These are phyloP conservation scores for Xylota sylvarum DNA, from an alignment of 2,888 invertebrate species.

Conservation along the genomic window DNA sequence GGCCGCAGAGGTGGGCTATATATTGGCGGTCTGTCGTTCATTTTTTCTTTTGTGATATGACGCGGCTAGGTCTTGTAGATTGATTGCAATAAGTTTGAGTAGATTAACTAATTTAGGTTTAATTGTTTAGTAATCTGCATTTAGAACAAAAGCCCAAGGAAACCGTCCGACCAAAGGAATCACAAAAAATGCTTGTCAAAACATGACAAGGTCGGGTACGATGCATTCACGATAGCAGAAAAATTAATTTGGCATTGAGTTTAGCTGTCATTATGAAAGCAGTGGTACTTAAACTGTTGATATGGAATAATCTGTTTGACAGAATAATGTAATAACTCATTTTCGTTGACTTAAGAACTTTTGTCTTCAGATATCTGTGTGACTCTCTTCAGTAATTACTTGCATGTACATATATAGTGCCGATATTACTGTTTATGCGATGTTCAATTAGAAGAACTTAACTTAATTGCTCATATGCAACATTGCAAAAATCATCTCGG, in stretches of 20 bases:
- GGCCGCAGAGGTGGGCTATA: constrained; percentile 78
- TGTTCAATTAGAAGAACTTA: too few relatives aligned
- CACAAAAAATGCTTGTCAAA: constrained; percentile 67
- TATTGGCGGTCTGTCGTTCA: constrained; percentile 63
- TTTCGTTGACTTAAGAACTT: too few relatives aligned
- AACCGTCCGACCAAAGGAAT: constrained; percentile 39
- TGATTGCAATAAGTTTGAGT: not conserved
- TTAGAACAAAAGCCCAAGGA: constrained; percentile 27
- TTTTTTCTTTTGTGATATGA: not conserved
- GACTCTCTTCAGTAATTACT: too few relatives aligned
- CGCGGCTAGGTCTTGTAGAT: not conserved
- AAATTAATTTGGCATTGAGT: not conserved
- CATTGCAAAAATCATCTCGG: too few relatives aligned
- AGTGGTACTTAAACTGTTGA: constrained; percentile 15
- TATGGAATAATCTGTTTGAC: not conserved
- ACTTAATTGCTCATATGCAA: too few relatives aligned
- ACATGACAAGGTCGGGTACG: constrained; percentile 46
- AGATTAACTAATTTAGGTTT: constrained; percentile 1
- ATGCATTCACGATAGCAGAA: constrained; percentile 36
- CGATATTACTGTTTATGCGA: too few relatives aligned
- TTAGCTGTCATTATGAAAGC: not conserved
- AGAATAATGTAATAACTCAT: too few relatives aligned
- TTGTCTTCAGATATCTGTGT: too few relatives aligned
- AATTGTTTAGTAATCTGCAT: constrained; percentile 36
- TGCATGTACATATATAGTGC: too few relatives aligned